Conservation (phyloP, 2,113 vertebrate species). For the Macaca mulatta region DNA sequence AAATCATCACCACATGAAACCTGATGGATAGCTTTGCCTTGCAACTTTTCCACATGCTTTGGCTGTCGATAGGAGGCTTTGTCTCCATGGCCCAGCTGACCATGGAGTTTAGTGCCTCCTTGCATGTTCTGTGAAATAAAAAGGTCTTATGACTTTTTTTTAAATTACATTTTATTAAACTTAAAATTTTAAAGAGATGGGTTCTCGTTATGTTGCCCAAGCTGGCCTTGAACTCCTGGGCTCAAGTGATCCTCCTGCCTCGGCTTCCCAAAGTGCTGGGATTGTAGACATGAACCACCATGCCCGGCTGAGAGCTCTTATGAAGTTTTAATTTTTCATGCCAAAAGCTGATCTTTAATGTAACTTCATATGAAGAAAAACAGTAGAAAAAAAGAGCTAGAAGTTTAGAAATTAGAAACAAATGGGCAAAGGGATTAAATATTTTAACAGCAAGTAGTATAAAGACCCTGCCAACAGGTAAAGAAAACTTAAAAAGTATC, state of each 20-base stretch:
- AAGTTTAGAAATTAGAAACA: conserved; percentile 47
- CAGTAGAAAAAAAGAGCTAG: not conserved
- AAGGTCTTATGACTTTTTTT: conserved; percentile 40
- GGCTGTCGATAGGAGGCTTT: conserved; percentile 97
- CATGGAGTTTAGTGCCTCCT: conserved; percentile 95
- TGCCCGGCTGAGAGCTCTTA: not conserved
- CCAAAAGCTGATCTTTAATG: not conserved
- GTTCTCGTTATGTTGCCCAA: too few relatives aligned
- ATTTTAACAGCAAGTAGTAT: conserved; percentile 4
- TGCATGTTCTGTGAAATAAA: conserved; percentile 93
- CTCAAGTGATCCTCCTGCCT: too few relatives aligned
- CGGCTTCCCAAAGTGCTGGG: too few relatives aligned
- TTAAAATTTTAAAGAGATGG: too few relatives aligned
- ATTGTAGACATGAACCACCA: too few relatives aligned
- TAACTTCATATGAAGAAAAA: conserved; percentile 28
- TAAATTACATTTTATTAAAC: too few relatives aligned
- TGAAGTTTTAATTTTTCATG: conserved; percentile 57
- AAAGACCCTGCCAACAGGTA: not conserved
- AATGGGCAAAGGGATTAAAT: conserved; percentile 4
- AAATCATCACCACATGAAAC: conserved; percentile 98
- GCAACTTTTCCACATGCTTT: conserved; percentile 94
- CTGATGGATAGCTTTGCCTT: conserved; percentile 95
- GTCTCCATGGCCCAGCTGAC: conserved; percentile 97
- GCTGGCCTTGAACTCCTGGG: too few relatives aligned
- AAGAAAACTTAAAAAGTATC: not conserved